Percentiles rank a stretch among this genome's conserved stretches.
Evolutionary conservation across 2,113 vertebrate species (phyloP).

Genomic region (Petromus typicus): DNA sequence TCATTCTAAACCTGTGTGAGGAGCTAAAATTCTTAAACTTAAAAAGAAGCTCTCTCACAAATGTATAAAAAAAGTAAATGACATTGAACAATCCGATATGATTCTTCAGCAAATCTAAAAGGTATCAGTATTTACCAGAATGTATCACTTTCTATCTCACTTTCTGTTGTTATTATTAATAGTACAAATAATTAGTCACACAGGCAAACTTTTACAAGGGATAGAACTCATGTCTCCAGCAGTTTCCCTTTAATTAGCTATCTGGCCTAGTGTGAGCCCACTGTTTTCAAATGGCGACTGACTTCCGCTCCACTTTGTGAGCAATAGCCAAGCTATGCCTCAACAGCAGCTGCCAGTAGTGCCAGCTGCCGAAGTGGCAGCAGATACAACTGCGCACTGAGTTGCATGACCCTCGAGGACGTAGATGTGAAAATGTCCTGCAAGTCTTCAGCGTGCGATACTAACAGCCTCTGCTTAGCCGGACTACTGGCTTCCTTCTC

Average conservation of each 20-base stretch:
- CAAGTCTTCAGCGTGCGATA: constrained; percentile 67
- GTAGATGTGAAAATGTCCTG: constrained; percentile 76
- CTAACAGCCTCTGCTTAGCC: constrained; percentile 68
- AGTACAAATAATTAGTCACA: constrained; percentile 59
- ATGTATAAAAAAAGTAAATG: constrained; percentile 55
- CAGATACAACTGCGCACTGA: constrained; percentile 49
- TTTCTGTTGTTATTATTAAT: constrained; percentile 61
- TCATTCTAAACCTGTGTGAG: constrained; percentile 46
- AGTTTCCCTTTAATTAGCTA: constrained; percentile 79
- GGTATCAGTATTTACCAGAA: constrained; percentile 53
- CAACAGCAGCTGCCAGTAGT: constrained; percentile 63
- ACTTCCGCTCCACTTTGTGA: constrained; percentile 68
- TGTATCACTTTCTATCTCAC: too few species aligned
- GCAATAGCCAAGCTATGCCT: constrained; percentile 65
- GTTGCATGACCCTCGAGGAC: constrained; percentile 15
- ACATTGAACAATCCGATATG: constrained; percentile 49
- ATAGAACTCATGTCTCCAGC: constrained; percentile 71
- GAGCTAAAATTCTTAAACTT: constrained; percentile 28
- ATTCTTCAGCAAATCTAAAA: constrained; percentile 72
- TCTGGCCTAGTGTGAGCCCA: constrained; percentile 64
- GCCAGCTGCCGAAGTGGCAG: constrained; percentile 76
- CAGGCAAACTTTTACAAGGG: constrained; percentile 67
- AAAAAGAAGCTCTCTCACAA: background rate
- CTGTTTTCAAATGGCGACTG: constrained; percentile 73
- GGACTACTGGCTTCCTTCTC: constrained; percentile 18